Evolutionary conservation across 2,888 invertebrate genomes (phyloP).

Genomic region (Pachliopta kotzebuea): DNA sequence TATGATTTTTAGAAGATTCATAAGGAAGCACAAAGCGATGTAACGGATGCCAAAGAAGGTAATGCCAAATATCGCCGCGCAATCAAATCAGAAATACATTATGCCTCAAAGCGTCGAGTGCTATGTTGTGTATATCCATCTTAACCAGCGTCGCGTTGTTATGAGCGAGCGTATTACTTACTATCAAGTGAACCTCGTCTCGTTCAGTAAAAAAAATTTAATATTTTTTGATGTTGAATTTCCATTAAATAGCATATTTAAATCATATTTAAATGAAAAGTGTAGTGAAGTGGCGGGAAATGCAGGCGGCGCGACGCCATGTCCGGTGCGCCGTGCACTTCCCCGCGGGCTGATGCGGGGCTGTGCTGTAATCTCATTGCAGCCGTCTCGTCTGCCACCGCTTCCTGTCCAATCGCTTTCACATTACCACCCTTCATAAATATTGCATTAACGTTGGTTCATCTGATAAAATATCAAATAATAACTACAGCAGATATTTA

Average conservation of each 20-base stretch:
- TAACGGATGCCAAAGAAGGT: no score
- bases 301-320: constrained; percentile 22
- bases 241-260: constrained; percentile 9
- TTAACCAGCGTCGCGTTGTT: no score
- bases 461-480: neutral
- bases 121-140: no score
- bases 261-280: constrained; percentile 11
- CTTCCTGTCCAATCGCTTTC: constrained; percentile 33
- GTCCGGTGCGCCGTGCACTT: constrained; percentile 32
- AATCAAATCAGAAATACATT: no score
- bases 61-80: no score
- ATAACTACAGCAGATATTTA: neutral
- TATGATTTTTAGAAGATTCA: no score
- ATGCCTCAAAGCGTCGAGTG: no score
- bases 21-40: neutral
- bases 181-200: no score
- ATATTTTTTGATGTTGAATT: no score
- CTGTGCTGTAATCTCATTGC: constrained; percentile 36
- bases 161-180: no score
- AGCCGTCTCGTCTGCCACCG: constrained; percentile 32
- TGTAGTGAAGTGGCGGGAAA: constrained; percentile 16
- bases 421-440: constrained; percentile 4
- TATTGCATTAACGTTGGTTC: neutral
- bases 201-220: no score
- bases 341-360: constrained; percentile 36